Base-by-base conservation (phyloP, 2,113 vertebrate species). In the Nanger granti region DNA sequence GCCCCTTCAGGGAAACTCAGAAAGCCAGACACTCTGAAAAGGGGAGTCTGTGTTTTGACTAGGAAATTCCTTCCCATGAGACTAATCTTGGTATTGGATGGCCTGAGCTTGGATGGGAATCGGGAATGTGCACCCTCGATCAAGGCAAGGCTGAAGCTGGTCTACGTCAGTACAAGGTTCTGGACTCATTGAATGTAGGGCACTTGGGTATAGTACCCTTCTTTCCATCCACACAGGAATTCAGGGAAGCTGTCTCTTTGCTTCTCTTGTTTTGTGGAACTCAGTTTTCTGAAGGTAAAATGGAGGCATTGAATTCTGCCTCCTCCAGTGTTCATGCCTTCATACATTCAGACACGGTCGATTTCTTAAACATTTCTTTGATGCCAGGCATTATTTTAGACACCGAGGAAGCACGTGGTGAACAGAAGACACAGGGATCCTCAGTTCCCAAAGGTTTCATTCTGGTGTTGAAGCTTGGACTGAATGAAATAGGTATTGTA, bases 341-440 rank as follows among this genome's bases (percentile, higher is more conserved):
- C 9, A 4, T 31, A 55, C 3, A 10, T 5, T 59, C 5, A 55
- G 18, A 29, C 26, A 13, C 5, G 6, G 3, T 1, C 2, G 22
- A 9, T 28, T 60, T 37, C 20, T 24, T 55, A 29, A 55, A 5
- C 11, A 37, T 54, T 55, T 66, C 18, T 79, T 94, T 94, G 41
- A 5, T 37, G 13, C 37, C 44, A 54, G 60, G 28, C 10, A 3
- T 94, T 69, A 28, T 54, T 44, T 89, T 44, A 79, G 12, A n/a
- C 7, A 47, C 22, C 9, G 29, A 20, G 28, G n/a, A 52, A 90
- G 47, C 29, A 88, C 14, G 28, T 64, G 18, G 13, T 66, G 41
- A 82, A 34, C 7, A 59, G 66, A 55, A 9, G 12, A 69, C 60
- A 87, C 31, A 85, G 5, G 26, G 59, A 4, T 14, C 11, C 88